Percentiles rank a stretch among this genome's conserved stretches.
These are phyloP conservation scores for Syngnathus scovelli DNA, from an alignment of 2,113 vertebrate genomes.

Conservation along the genomic window DNA sequence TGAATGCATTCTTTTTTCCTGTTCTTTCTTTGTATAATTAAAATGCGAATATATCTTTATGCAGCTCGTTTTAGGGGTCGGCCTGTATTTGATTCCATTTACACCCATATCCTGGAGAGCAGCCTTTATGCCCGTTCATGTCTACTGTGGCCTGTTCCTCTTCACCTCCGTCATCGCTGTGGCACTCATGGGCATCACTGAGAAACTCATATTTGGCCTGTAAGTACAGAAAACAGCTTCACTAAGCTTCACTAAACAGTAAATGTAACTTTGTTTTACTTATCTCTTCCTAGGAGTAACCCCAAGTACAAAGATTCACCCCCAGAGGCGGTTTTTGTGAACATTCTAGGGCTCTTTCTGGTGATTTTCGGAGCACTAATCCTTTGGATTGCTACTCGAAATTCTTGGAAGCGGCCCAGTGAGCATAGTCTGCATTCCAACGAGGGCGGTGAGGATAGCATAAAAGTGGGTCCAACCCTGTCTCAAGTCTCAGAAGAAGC, in stretches of 20 bases:
- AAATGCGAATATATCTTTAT: conserved; percentile 32
- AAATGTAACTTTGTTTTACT: background rate
- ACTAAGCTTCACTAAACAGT: background rate
- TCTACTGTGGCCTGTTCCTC: conserved; percentile 82
- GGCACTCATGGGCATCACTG: conserved; percentile 88
- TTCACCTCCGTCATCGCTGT: conserved; percentile 81
- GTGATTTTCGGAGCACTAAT: conserved; percentile 78
- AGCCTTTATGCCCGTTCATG: conserved; percentile 81
- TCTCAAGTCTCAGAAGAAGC: conserved; percentile 51
- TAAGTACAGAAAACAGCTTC: conserved; percentile 70
- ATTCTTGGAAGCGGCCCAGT: conserved; percentile 85
- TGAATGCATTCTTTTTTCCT: conserved; percentile 45
- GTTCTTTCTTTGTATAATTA: background rate
- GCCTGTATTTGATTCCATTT: conserved; percentile 82
- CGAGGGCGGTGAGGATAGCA: conserved; percentile 39
- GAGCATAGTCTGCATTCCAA: conserved; percentile 59
- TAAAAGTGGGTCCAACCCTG: conserved; percentile 53
- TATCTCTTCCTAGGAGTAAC: conserved; percentile 43
- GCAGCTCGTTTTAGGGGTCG: conserved; percentile 82
- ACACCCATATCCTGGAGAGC: conserved; percentile 74
- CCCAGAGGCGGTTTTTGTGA: conserved; percentile 83
- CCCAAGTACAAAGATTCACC: conserved; percentile 77
- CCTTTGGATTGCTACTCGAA: conserved; percentile 84
- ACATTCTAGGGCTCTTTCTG: conserved; percentile 82
- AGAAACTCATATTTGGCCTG: conserved; percentile 89